Conservation (phyloP, 2,797 vertebrate genomes). For the Gadopsis bispinosus region DNA sequence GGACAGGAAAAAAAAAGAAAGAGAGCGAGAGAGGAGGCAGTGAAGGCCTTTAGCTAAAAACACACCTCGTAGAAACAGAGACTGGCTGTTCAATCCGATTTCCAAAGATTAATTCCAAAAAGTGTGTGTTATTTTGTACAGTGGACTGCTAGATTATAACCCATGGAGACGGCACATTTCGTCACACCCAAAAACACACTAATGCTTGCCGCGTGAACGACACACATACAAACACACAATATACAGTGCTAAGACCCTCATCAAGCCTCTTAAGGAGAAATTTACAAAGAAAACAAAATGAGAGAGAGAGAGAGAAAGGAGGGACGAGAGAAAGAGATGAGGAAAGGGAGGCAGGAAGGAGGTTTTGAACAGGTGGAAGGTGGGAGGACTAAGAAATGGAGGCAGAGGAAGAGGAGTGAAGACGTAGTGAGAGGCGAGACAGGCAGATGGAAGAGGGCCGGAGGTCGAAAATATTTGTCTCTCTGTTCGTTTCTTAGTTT, state of each 20-base stretch:
- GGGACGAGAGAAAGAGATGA: background rate
- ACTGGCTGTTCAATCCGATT: constrained; percentile 29
- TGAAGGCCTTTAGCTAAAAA: constrained; percentile 31
- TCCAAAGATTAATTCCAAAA: constrained; percentile 54
- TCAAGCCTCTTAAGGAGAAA: constrained; percentile 57
- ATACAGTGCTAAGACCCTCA: constrained; percentile 58
- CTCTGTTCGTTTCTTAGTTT: constrained; percentile 8
- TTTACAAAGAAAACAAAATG: constrained; percentile 31
- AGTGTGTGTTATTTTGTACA: constrained; percentile 36
- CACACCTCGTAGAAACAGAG: constrained; percentile 12
- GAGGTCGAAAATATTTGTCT: constrained; percentile 19
- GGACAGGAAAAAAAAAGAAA: background rate
- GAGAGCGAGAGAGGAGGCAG: background rate
- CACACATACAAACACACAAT: constrained; percentile 20
- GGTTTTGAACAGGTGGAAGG: constrained; percentile 38
- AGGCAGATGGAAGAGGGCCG: constrained; percentile 12
- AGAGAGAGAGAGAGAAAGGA: background rate
- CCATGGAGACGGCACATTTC: constrained; percentile 51
- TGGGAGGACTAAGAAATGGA: constrained; percentile 13
- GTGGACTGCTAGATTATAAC: constrained; percentile 49
- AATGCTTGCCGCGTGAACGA: constrained; percentile 59
- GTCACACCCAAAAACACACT: constrained; percentile 48
- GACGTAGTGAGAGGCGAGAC: background rate
- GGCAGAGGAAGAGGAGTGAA: background rate
- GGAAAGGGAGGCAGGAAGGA: background rate